Percentiles rank a stretch among this genome's conserved stretches.
Evolutionary conservation across 2,113 vertebrate species (phyloP).

Genomic region (Syngnathus scovelli): DNA sequence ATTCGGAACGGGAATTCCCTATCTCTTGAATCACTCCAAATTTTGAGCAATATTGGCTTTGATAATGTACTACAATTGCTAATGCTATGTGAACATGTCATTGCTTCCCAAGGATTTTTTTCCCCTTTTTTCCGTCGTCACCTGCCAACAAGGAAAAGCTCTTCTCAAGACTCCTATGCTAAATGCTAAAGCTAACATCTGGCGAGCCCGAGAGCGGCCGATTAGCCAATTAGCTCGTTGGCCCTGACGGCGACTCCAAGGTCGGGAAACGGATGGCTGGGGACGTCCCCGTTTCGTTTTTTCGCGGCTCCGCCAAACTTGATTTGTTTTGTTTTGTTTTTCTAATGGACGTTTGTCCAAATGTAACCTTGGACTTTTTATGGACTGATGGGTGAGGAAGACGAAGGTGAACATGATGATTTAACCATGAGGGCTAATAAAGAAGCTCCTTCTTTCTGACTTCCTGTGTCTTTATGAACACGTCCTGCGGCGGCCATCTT

Average conservation of each 20-base stretch:
- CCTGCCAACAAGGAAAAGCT: constrained; percentile 33
- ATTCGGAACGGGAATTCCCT: too few species aligned
- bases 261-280: neutral
- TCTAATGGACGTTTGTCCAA: constrained; percentile 47
- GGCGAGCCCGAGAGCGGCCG: neutral
- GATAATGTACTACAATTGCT: constrained; percentile 49
- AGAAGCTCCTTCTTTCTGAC: constrained; percentile 63
- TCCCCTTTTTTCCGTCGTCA: too few species aligned
- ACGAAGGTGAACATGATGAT: constrained; percentile 37
- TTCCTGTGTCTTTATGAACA: constrained; percentile 10
- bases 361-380: constrained; percentile 26
- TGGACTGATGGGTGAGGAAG: constrained; percentile 54
- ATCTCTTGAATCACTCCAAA: neutral
- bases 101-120: neutral
- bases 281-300: constrained; percentile 13
- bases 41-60: constrained; percentile 55
- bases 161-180: constrained; percentile 69
- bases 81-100: neutral
- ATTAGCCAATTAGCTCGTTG: neutral
- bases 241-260: constrained; percentile 8
- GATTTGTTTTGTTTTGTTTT: constrained; percentile 48
- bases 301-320: constrained; percentile 12
- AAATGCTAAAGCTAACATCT: constrained; percentile 29
- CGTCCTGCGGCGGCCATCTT: neutral
- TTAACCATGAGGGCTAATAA: constrained; percentile 67